Conservation (phyloP, 2,797 vertebrate genomes). For the Takifugu rubripes region DNA sequence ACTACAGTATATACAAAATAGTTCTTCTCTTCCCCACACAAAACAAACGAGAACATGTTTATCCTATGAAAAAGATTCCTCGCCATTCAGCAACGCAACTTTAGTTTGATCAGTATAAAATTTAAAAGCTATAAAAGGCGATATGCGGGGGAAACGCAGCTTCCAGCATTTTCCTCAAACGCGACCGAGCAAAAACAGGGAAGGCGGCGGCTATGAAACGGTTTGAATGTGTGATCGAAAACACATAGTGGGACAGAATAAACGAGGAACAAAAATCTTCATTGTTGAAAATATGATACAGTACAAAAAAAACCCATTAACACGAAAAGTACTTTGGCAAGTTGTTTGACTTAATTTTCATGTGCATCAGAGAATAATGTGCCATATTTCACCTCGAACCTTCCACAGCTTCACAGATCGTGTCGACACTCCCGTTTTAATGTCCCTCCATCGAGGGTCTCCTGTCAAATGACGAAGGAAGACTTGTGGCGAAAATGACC, state of each 20-base stretch:
- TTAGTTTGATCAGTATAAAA: slow-evolving; percentile 59
- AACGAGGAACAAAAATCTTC: slow-evolving; percentile 7
- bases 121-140: slow-evolving; percentile 63
- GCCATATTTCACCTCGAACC: slow-evolving; percentile 58
- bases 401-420: slow-evolving; percentile 14
- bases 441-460: slow-evolving; percentile 38
- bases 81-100: slow-evolving; percentile 36
- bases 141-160: slow-evolving; percentile 53
- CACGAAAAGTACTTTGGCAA: slow-evolving; percentile 77
- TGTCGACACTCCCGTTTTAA: slow-evolving; percentile 24
- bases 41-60: slow-evolving; percentile 36
- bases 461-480: slow-evolving; percentile 94
- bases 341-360: slow-evolving; percentile 57
- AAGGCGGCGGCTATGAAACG: slow-evolving; percentile 55
- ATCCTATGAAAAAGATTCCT: slow-evolving; percentile 37
- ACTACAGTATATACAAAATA: slow-evolving; percentile 69
- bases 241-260: slow-evolving; percentile 22
- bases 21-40: slow-evolving; percentile 26
- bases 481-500: slow-evolving; percentile 99
- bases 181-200: slow-evolving; percentile 34
- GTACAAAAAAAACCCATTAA: slow-evolving; percentile 41
- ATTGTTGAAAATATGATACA: slow-evolving; percentile 1
- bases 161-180: slow-evolving; percentile 52
- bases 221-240: slow-evolving; percentile 25
- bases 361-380: slow-evolving; percentile 74